Percentiles rank a stretch among this genome's conserved stretches.
These are phyloP conservation scores for Cosmia trapezina DNA, from an alignment of 2,888 invertebrate genomes.

Conservation along the genomic window DNA sequence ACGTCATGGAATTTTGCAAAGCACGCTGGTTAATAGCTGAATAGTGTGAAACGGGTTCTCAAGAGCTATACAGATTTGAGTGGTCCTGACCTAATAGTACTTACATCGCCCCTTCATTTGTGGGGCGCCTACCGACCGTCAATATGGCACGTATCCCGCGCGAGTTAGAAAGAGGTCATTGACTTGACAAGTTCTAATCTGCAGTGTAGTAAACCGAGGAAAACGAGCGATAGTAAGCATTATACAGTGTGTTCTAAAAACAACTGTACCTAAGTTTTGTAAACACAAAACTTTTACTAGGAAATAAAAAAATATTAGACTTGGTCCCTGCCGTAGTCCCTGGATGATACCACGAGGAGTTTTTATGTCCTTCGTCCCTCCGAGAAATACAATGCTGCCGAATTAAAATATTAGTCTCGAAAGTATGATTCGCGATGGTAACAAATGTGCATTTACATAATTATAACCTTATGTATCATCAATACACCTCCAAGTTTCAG, in stretches of 20 bases:
- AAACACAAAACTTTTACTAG: background rate
- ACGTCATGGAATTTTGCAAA: background rate
- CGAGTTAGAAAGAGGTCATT: slow-evolving; percentile 29
- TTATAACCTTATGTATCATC: too few relatives aligned
- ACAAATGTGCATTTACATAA: too few relatives aligned
- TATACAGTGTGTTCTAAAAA: background rate
- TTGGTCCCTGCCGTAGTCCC: too few relatives aligned
- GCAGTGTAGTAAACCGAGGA: background rate
- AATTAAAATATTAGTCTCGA: too few relatives aligned
- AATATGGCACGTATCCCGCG: slow-evolving; percentile 41
- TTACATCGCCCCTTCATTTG: slow-evolving; percentile 16
- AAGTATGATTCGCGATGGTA: too few relatives aligned
- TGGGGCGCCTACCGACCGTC: slow-evolving; percentile 8
- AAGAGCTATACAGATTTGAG: slow-evolving; percentile 17
- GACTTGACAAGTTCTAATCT: slow-evolving; percentile 23
- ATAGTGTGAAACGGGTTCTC: background rate
- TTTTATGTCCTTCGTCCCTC: too few relatives aligned
- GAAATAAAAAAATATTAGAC: too few relatives aligned
- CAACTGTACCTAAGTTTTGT: background rate
- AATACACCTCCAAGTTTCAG: too few relatives aligned
- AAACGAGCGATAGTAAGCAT: background rate
- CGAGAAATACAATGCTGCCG: too few relatives aligned
- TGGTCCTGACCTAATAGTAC: slow-evolving; percentile 16
- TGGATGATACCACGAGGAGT: too few relatives aligned
- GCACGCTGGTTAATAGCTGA: background rate